Base-by-base conservation (phyloP, 2,888 invertebrate genomes). In the Trypoxylon attenuatum region DNA sequence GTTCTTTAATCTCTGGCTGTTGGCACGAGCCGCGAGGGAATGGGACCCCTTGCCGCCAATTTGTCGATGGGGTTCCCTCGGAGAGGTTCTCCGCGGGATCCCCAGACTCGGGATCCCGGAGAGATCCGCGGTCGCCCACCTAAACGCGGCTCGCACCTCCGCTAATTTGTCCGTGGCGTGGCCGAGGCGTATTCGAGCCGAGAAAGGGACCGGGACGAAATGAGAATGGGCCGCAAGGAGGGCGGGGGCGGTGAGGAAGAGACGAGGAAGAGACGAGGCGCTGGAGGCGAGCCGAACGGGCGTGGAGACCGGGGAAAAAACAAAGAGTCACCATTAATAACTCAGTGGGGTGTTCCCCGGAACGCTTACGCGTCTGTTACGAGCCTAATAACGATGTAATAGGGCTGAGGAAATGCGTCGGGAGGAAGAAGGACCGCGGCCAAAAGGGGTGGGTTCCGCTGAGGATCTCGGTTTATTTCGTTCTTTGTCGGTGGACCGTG, bases 321-420 rank as follows among this genome's bases (percentile, higher is more conserved):
- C 77, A 79, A 80, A 78, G 77, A 75, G 64, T 74, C 71, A 63
- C 73, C 82, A 82, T 82, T 82, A 82, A 83, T 83, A 83, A 83
- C 82, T 53, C 81, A 78, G 83, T 80, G 81, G 82, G 82, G 81
- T 77, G 83, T 82, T 77, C 71, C 73, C 63, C 46, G 75, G 71
- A 77, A 78, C 77, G 76, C 76, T 82, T 77, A 79, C 78, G 77
- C 76, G 77, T 78, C 75, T 71, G 78, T 82, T 82, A 77, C 78
- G 77, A 73, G 74, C 70, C 77, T 82, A 82, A 82, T 82, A 81
- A 81, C 82, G 81, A 78, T 77, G 82, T 80, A 82, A 82, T 78
- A 76, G 75, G 71, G 59, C 68, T 69, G 70, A 69, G 73, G 68
- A 77, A 78, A 75, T 69, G 74, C 66, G 65, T 67, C 59, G 69